Base-by-base conservation (phyloP, 2,888 invertebrate species). In the Steinernema carpocapsae region DNA sequence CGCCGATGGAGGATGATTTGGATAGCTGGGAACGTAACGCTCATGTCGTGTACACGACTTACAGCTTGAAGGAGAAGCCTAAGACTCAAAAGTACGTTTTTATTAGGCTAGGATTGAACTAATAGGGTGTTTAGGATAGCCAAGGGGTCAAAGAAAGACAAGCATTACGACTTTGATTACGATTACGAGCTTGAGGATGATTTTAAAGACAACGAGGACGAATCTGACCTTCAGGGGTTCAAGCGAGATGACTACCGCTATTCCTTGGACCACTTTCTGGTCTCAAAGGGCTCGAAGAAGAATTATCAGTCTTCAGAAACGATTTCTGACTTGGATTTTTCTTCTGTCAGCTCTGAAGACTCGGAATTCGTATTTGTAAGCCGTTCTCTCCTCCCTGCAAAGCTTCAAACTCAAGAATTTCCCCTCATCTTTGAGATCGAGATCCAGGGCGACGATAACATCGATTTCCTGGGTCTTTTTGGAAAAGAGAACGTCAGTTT, bases 21-120 rank as follows among this genome's bases (percentile, higher is more conserved):
- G 64, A 64, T 1, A 1, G 1, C 17, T 64, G 64, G 64, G 64
- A 64, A 29, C 6, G 64, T 6, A 64, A 64, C 19, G 64, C 64
- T 7, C 64, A 64, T 32, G 32, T 64, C 32, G 64, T 64, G 29
- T 64, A 64, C 64, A 64, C 64, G 17, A 64, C 64, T 6, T 64
- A 32, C 32, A 32, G 32, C 14, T 10, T 32, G 19, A 26, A 14
- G 7, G 32, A 29, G 1, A 64, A 64, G 64, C 26, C 32, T 1
- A 64, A 64, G 32, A 64, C 17, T 32, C 64, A 64, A 17, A 64
- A 26, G 64, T 64, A 32, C 1, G 32, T 29, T 17, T 17, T 1
- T 2, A 32, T 64, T n/a, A 6, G 32, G 48, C 7, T 7, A 32
- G 1, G 3, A 22, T 22, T 48, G 14, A 4, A 48, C 3, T 19